A percentile compares a stretch with the other conserved stretches of the same genome.
Conservation (phyloP, 2,888 invertebrate species). For the Netelia inedita region DNA sequence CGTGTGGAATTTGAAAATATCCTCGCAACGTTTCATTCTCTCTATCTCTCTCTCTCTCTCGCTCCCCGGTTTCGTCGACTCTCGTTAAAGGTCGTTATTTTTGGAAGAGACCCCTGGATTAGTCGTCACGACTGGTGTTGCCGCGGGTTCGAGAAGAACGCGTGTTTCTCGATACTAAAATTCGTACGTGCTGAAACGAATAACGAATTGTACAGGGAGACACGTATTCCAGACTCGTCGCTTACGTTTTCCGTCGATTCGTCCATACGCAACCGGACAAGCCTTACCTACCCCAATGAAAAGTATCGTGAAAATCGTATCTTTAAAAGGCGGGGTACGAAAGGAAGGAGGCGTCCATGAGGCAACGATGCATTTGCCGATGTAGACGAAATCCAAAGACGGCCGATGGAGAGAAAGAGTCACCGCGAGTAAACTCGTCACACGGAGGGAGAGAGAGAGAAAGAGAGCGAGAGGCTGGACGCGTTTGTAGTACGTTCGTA, state of each 20-base stretch:
- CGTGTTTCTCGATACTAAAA: background rate
- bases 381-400: background rate
- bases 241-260: background rate
- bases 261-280: too few species aligned
- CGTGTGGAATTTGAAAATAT: constrained; percentile 66
- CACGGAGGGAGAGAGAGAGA: constrained; percentile 33
- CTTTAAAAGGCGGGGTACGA: too few species aligned
- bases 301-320: too few species aligned
- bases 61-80: constrained; percentile 25
- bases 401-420: background rate
- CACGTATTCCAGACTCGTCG: background rate
- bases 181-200: background rate
- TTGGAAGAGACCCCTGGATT: constrained; percentile 67
- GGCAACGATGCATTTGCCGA: too few species aligned
- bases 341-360: too few species aligned
- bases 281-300: too few species aligned
- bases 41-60: constrained; percentile 26
- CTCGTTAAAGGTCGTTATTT: constrained; percentile 69
- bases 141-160: too few species aligned
- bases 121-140: constrained; percentile 35
- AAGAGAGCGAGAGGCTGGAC: background rate
- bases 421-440: background rate
- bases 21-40: constrained; percentile 36
- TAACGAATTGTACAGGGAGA: background rate
- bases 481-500: background rate